A percentile compares a stretch with the other conserved stretches of the same genome.
Conservation (phyloP, 1,140 invertebrate species). For the Homalodisca vitripennis region DNA sequence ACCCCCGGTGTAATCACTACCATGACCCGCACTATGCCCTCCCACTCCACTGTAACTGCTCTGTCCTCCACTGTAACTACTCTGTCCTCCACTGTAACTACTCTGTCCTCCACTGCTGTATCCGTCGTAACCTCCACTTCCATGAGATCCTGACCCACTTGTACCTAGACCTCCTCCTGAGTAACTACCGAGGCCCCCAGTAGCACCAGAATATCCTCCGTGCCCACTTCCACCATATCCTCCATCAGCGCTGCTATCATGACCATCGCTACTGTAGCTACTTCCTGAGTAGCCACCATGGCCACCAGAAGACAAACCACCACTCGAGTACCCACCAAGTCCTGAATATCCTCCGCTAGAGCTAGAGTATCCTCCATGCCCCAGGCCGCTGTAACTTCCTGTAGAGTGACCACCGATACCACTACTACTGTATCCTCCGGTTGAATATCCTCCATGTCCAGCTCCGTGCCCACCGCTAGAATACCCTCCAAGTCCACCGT, state of each 20-base stretch:
- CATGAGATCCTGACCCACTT: neutral
- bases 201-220: neutral
- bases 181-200: neutral
- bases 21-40: neutral
- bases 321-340: neutral
- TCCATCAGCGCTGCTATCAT: too few relatives aligned
- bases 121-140: neutral
- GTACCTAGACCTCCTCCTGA: neutral
- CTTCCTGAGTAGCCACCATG: conserved; percentile 1
- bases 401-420: neutral
- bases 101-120: too few relatives aligned
- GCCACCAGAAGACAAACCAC: conserved; percentile 20
- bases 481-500: neutral
- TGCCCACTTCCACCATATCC: too few relatives aligned
- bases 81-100: conserved; percentile 6
- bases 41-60: neutral
- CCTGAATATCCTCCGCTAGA: neutral
- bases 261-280: too few relatives aligned
- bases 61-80: neutral
- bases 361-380: neutral
- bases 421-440: conserved; percentile 21
- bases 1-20: neutral
- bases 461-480: neutral
- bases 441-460: conserved; percentile 2
- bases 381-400: too few relatives aligned